These are phyloP conservation scores for Drosophila phalerata DNA, from an alignment of 2,888 invertebrate genomes.

Conservation along the genomic window DNA sequence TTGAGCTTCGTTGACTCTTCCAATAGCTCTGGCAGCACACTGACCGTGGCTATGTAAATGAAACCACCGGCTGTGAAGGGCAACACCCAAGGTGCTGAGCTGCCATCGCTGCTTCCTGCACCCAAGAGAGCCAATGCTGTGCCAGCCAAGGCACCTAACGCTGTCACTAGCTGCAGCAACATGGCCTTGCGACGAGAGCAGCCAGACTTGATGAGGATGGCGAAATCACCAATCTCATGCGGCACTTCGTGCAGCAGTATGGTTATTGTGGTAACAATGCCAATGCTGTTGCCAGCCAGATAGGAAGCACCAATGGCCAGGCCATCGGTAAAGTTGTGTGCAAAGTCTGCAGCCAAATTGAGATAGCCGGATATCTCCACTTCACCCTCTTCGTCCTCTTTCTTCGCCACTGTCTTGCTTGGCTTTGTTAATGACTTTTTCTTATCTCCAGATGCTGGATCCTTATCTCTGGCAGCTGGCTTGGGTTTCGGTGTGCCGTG, in stretches of 20 bases:
- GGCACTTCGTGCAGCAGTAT: constrained; percentile 99
- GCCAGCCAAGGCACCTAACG: constrained; percentile 97
- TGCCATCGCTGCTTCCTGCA: constrained; percentile 89
- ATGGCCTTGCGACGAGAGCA: constrained; percentile 97
- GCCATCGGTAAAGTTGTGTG: constrained; percentile 99
- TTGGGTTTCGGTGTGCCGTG: constrained; percentile 67
- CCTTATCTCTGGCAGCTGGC: constrained; percentile 43
- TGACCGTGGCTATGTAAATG: constrained; percentile 99
- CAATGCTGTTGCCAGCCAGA: constrained; percentile 94
- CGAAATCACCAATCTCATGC: constrained; percentile 99
- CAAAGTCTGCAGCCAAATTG: constrained; percentile 98
- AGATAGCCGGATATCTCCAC: constrained; percentile 95
- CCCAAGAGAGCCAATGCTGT: constrained; percentile 95
- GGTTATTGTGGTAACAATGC: constrained; percentile 96
- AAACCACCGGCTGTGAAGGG: constrained; percentile 99
- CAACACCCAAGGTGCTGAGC: constrained; percentile 91
- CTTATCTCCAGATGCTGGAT: constrained; percentile 66
- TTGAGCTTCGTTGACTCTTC: constrained; percentile 94
- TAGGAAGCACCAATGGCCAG: constrained; percentile 99
- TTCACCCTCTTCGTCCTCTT: constrained; percentile 84
- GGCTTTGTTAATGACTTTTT: constrained; percentile 79
- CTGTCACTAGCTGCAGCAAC: constrained; percentile 96
- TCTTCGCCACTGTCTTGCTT: constrained; percentile 84
- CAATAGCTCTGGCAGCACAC: constrained; percentile 98
- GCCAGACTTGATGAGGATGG: constrained; percentile 98